Conservation (phyloP, 2,888 invertebrate genomes). For the Melitaea athalia region DNA sequence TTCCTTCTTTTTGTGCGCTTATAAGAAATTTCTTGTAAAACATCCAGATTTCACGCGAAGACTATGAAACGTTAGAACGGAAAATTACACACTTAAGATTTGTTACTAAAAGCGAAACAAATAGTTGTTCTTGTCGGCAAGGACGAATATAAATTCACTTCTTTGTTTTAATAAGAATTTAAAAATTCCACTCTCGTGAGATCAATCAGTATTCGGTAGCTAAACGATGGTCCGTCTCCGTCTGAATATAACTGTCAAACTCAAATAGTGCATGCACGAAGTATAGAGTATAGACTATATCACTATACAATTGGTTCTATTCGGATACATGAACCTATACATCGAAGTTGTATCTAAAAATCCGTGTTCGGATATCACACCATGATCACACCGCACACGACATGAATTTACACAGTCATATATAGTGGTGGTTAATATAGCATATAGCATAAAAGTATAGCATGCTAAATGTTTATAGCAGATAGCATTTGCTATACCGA, state of each 20-base stretch:
- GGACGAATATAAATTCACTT: slow-evolving; percentile 15
- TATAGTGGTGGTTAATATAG: too few relatives aligned
- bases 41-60: slow-evolving; percentile 42
- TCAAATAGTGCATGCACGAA: slow-evolving; percentile 8
- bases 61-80: slow-evolving; percentile 27
- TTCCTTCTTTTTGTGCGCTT: slow-evolving; percentile 30
- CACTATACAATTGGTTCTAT: too few relatives aligned
- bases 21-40: slow-evolving; percentile 33
- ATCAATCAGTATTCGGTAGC: slow-evolving; percentile 13
- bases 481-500: too few relatives aligned
- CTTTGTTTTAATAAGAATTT: slow-evolving; percentile 19
- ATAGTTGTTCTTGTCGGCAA: slow-evolving; percentile 15
- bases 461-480: too few relatives aligned
- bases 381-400: too few relatives aligned
- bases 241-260: slow-evolving; percentile 32
- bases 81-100: slow-evolving; percentile 10
- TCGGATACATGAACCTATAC: too few relatives aligned
- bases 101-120: slow-evolving; percentile 8
- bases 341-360: too few relatives aligned
- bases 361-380: too few relatives aligned
- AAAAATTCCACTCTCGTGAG: slow-evolving; percentile 22
- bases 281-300: not conserved
- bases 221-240: slow-evolving; percentile 16
- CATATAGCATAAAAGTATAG: too few relatives aligned
- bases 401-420: too few relatives aligned